phyloP scores from a whole-genome alignment of 2,113 vertebrate genomes.

The Pagrus major region DNA sequence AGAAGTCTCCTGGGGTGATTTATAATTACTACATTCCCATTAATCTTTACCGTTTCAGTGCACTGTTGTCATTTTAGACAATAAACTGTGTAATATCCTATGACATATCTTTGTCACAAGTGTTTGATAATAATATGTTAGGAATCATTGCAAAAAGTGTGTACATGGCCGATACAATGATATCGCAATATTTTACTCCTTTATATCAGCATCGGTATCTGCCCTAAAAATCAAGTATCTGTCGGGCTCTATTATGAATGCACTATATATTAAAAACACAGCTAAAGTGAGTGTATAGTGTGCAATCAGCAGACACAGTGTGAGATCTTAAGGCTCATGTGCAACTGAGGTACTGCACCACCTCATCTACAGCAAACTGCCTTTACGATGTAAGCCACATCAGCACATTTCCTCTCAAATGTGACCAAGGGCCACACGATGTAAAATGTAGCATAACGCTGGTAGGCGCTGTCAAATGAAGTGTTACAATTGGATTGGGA shows the following conservation, averaged over 20 bases:
- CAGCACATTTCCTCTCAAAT: not conserved
- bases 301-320: not conserved
- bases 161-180: no score
- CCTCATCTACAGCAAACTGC: not conserved
- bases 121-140: no score
- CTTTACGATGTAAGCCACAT: not conserved
- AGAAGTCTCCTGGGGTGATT: no score
- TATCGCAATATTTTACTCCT: no score
- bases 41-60: no score
- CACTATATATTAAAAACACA: not conserved
- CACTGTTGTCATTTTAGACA: no score
- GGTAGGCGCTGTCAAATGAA: conserved; percentile 1
- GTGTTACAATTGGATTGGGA: not conserved
- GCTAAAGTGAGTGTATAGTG: not conserved
- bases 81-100: no score
- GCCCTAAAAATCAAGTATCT: no score
- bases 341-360: not conserved
- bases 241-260: not conserved
- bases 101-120: no score
- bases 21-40: no score
- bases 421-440: not conserved
- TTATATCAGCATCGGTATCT: no score
- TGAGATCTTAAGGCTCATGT: not conserved
- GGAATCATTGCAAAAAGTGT: no score
- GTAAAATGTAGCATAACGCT: not conserved